These are phyloP conservation scores for Actenoides lindsayi DNA, from an alignment of 2,113 vertebrate genomes.

Conservation along the genomic window DNA sequence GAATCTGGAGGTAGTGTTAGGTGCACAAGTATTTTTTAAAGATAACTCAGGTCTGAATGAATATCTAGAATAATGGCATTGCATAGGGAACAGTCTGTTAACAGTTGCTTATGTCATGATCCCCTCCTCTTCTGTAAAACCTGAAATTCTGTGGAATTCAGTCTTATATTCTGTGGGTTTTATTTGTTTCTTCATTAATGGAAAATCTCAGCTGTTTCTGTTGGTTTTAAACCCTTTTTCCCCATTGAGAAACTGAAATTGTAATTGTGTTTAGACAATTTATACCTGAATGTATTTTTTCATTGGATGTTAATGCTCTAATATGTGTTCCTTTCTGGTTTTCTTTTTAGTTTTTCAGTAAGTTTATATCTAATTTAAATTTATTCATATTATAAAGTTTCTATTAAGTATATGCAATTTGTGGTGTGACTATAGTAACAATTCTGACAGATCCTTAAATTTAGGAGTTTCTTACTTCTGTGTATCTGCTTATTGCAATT, in stretches of 20 bases:
- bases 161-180: neutral
- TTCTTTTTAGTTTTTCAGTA: neutral
- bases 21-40: neutral
- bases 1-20: neutral
- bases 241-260: neutral
- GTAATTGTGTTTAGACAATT: neutral
- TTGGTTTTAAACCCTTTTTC: neutral
- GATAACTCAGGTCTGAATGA: neutral
- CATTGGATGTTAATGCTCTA: neutral
- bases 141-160: neutral
- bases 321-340: neutral
- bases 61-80: neutral
- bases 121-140: neutral
- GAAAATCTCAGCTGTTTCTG: neutral
- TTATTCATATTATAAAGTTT: neutral
- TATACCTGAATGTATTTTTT: neutral
- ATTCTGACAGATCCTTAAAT: neutral
- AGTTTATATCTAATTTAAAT: neutral
- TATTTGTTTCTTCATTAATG: neutral
- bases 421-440: neutral
- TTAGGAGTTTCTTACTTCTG: neutral
- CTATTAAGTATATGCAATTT: neutral
- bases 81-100: neutral
- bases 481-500: conserved; percentile 27
- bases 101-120: fast-evolving